phyloP scores from a whole-genome alignment of 1,140 invertebrate species.

The Ctenoplectra terminalis region DNA sequence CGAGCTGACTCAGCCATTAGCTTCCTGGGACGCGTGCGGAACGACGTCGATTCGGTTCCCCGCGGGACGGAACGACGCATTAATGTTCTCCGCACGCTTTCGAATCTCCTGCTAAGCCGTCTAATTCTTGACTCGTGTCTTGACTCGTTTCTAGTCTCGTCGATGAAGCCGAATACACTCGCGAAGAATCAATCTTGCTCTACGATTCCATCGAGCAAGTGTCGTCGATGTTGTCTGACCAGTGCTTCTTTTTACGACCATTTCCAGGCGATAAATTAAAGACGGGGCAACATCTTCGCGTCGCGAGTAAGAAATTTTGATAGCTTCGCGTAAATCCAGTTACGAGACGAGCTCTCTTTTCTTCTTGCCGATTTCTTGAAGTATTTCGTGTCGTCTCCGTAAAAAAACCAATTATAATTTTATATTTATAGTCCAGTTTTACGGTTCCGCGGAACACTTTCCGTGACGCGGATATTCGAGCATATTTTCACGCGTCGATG shows the following conservation, averaged over 20 bases:
- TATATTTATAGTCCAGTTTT: not conserved
- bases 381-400: not conserved
- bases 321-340: too few species aligned
- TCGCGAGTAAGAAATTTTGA: too few species aligned
- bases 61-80: slow-evolving; percentile 9
- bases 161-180: not conserved
- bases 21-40: not conserved
- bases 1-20: slow-evolving; percentile 30
- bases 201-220: not conserved
- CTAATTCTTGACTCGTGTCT: too few species aligned
- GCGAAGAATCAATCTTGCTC: not conserved
- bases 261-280: not conserved
- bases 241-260: not conserved
- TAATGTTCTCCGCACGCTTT: slow-evolving; percentile 41
- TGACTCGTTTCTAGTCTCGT: not conserved
- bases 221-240: not conserved
- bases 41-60: slow-evolving; percentile 18
- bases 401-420: not conserved
- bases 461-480: not conserved
- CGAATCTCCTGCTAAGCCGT: slow-evolving; percentile 22
- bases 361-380: not conserved
- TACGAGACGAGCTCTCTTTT: too few species aligned
- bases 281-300: not conserved
- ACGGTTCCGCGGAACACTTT: not conserved
- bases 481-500: not conserved